These are phyloP conservation scores for Hermodice carunculata DNA, from an alignment of 2,888 invertebrate species.

Conservation along the genomic window DNA sequence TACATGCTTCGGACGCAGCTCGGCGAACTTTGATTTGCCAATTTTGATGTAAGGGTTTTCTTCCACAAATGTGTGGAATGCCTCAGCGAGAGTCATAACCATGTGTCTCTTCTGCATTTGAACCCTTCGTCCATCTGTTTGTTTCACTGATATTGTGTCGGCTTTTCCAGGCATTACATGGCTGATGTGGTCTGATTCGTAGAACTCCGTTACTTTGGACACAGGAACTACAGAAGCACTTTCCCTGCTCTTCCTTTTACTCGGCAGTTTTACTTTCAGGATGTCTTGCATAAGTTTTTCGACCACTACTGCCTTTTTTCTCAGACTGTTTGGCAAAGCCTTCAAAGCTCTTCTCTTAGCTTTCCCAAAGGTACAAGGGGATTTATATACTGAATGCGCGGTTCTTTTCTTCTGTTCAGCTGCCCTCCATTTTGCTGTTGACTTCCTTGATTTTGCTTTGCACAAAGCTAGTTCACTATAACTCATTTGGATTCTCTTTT, in stretches of 20 bases:
- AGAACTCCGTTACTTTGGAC: neutral
- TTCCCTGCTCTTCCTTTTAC: neutral
- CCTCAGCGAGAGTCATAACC: constrained; percentile 15
- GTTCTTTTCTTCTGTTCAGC: neutral
- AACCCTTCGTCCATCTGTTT: neutral
- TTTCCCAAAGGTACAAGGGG: neutral
- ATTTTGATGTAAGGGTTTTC: constrained; percentile 1
- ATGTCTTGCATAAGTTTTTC: neutral
- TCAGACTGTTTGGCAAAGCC: neutral
- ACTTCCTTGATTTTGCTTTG: neutral
- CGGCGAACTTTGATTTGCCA: constrained; percentile 18
- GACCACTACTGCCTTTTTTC: neutral
- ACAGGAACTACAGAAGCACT: neutral
- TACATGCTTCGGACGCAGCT: constrained; percentile 19
- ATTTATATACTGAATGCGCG: neutral
- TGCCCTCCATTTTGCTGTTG: neutral
- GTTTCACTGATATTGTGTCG: neutral
- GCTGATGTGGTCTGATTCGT: neutral
- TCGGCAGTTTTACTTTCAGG: neutral
- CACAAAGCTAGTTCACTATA: neutral
- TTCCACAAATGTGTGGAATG: neutral
- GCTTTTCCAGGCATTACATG: neutral
- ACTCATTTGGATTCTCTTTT: neutral
- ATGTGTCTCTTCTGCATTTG: constrained; percentile 11
- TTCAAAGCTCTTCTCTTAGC: neutral